A percentile compares a stretch with the other conserved stretches of the same genome.
Evolutionary conservation across 2,797 vertebrate genomes (phyloP).

Genomic region (Oryzias sinensis): DNA sequence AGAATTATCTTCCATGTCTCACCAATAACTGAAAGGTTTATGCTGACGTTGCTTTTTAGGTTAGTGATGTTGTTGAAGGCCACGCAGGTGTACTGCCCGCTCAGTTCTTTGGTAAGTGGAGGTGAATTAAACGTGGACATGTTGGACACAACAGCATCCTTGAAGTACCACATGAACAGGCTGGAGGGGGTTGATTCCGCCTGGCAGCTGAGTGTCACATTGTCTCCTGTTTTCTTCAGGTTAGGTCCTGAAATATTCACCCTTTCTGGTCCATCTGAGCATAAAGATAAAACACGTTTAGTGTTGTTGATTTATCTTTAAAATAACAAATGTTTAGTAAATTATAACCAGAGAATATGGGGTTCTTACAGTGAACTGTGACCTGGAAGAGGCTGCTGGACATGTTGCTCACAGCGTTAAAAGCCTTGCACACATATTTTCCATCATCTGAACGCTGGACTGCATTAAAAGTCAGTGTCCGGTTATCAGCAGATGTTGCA

Average conservation of each 20-base stretch:
- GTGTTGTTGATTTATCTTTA: no score
- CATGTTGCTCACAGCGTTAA: conserved; percentile 62
- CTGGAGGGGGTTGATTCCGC: conserved; percentile 55
- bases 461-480: conserved; percentile 48
- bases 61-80: conserved; percentile 59
- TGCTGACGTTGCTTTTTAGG: conserved; percentile 34
- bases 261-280: conserved; percentile 53
- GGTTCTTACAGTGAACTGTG: conserved; percentile 67
- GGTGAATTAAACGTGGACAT: conserved; percentile 30
- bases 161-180: conserved; percentile 50
- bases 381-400: conserved; percentile 55
- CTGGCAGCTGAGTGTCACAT: conserved; percentile 33
- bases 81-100: conserved; percentile 50
- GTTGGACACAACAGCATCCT: conserved; percentile 21
- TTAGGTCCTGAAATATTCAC: conserved; percentile 27
- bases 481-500: conserved; percentile 44
- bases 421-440: conserved; percentile 61
- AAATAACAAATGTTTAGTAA: background rate
- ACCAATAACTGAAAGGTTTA: conserved; percentile 49
- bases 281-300: background rate
- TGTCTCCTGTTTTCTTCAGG: conserved; percentile 10
- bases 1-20: conserved; percentile 15
- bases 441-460: conserved; percentile 56
- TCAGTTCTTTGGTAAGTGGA: conserved; percentile 28
- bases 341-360: background rate